Conservation (phyloP, 2,888 invertebrate genomes). For the Drosophila incognita region DNA sequence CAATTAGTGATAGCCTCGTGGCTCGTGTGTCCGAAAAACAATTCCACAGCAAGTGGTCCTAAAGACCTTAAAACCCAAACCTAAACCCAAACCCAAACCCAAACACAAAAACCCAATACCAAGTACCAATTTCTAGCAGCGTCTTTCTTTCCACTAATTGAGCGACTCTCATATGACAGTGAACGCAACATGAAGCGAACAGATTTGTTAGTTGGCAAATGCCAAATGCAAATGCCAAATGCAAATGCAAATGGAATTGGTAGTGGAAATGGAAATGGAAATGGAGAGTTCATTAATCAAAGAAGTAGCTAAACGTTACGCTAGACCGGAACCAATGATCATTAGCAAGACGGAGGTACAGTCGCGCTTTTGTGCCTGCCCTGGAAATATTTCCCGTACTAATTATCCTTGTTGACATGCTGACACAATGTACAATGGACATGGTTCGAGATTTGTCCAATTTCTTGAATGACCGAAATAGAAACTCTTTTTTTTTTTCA, state of each 20-base stretch:
- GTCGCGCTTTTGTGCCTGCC: slow-evolving; percentile 42
- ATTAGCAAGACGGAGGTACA: slow-evolving; percentile 60
- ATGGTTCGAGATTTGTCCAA: slow-evolving; percentile 21
- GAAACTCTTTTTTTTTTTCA: slow-evolving; percentile 56
- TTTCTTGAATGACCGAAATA: slow-evolving; percentile 26
- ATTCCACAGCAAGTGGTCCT: slow-evolving; percentile 72
- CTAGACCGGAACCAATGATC: slow-evolving; percentile 74
- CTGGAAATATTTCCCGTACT: slow-evolving; percentile 38
- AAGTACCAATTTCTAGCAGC: slow-evolving; percentile 2
- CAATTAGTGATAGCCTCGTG: slow-evolving; percentile 66
- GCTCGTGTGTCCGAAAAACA: slow-evolving; percentile 53
- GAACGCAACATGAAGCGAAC: slow-evolving; percentile 68
- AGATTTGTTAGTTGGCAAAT: slow-evolving; percentile 49
- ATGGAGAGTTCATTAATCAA: slow-evolving; percentile 68
- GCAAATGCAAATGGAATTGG: slow-evolving; percentile 1
- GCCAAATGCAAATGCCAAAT: slow-evolving; percentile 42
- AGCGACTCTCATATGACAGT: slow-evolving; percentile 68
- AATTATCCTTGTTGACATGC: slow-evolving; percentile 62
- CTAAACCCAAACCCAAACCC: not conserved
- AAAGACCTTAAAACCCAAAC: slow-evolving; percentile 7
- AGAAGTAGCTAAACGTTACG: slow-evolving; percentile 24
- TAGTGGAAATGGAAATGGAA: not conserved
- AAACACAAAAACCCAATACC: not conserved
- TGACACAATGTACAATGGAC: slow-evolving; percentile 14
- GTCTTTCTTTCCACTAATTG: slow-evolving; percentile 54